Evolutionary conservation across 30 jellyfish, hydroid and myxozoan genomes (phyloP).

Genomic region (Aurelia aurita complex sp. Pacific): DNA sequence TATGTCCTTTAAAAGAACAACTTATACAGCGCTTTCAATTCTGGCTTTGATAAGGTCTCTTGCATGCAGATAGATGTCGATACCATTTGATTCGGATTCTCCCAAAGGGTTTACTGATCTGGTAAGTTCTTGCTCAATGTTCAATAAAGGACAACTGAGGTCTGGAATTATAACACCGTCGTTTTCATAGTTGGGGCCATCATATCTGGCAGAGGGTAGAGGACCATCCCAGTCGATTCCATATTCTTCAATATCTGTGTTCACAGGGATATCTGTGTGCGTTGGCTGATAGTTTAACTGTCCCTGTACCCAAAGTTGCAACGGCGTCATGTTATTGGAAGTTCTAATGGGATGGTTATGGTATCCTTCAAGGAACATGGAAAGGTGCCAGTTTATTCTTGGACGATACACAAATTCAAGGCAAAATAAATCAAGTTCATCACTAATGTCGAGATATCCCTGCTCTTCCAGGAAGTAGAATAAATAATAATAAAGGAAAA

Average conservation of each 20-base stretch:
- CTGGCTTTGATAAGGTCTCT: background rate
- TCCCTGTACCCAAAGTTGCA: slow-evolving; percentile 41
- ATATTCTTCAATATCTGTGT: no score
- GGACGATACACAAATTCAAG: slow-evolving; percentile 17
- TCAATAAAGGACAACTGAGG: no score
- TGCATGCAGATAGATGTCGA: background rate
- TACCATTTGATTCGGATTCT: background rate
- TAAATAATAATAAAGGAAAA: slow-evolving; percentile 9
- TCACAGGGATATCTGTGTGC: background rate
- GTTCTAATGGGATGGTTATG: slow-evolving; percentile 42
- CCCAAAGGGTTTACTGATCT: background rate
- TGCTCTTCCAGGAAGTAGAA: slow-evolving; percentile 13
- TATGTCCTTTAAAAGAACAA: no score
- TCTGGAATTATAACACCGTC: no score
- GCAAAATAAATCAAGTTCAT: slow-evolving; percentile 16
- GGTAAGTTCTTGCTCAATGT: background rate
- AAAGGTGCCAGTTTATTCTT: slow-evolving; percentile 15
- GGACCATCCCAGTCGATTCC: no score
- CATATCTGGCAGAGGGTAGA: no score
- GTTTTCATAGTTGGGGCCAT: no score
- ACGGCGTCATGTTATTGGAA: slow-evolving; percentile 17
- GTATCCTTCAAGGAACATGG: slow-evolving; percentile 16
- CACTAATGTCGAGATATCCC: background rate
- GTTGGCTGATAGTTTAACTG: slow-evolving; percentile 9
- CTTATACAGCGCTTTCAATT: no score